Evolutionary conservation across 2,113 vertebrate species (phyloP), one percentile per base, ranked within the genome.

Genomic region (Lepisosteus oculatus): DNA sequence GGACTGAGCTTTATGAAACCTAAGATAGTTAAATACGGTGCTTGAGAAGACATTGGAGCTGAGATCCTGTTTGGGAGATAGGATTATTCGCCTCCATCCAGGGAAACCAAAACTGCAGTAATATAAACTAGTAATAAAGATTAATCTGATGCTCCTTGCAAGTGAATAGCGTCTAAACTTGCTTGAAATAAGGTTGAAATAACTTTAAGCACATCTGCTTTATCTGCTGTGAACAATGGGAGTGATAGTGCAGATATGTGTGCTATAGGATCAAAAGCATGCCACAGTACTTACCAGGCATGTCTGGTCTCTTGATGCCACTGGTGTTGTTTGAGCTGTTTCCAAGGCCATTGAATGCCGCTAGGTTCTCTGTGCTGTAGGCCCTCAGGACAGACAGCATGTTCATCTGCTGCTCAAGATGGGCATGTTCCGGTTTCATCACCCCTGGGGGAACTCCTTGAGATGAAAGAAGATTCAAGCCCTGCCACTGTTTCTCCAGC

Each of bases 341-440:
- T 74, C 94, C 92, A 84, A 98, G 92, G 90, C 96, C 97, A 45
- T 98, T 98, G 93, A 97, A 99, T 79, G 95, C 90, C 67, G 95
- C 93, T 77, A 98, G 91, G 93, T 92, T 93, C 82, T 98, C 97
- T 42, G 94, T 92, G 85, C 96, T 96, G 90, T 98, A 99, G 87
- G 96, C 96, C 92, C 97, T 91, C 79, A 99, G 94, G 84, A 98
- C 97, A 63, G 97, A 99, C 81, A 99, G 90, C 96, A 99, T 95
- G 91, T 95, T 98, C 90, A 97, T 90, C 78, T 97, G 96, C 87
- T 98, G 96, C 89, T 98, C 97, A 73, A 96, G 89, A 85, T 93
- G 93, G 82, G 81, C 88, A 85, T 95, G 95, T 76, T 98, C 96
- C 0, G 93, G 87, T 88, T 96, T 96, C 79, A 94, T 82, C 82